Evolutionary conservation across 2,113 vertebrate species (phyloP).

Genomic region (Pao palembangensis): DNA sequence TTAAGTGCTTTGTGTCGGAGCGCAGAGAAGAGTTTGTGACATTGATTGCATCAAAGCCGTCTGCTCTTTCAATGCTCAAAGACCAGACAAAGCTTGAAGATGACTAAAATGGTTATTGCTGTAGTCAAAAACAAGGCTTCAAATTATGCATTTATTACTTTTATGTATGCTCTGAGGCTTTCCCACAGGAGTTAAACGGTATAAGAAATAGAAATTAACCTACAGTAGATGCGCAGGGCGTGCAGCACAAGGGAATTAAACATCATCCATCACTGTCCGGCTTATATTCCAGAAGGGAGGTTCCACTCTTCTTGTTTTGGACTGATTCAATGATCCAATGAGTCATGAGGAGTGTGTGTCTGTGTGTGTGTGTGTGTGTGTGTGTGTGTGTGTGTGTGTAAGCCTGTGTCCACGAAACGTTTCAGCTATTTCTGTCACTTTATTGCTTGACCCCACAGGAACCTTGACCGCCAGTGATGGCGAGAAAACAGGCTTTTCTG

Average conservation of each 20-base stretch:
- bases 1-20: constrained; percentile 11
- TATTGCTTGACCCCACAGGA: constrained; percentile 16
- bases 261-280: constrained; percentile 10
- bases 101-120: not conserved
- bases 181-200: not conserved
- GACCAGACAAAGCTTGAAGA: not conserved
- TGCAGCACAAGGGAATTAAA: not conserved
- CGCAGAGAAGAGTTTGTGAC: constrained; percentile 10
- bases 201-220: not conserved
- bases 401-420: no score
- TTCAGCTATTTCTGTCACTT: not conserved
- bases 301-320: constrained; percentile 32
- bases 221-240: constrained; percentile 20
- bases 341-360: constrained; percentile 23
- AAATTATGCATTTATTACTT: not conserved
- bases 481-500: constrained; percentile 25
- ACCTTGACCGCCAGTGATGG: constrained; percentile 32
- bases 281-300: constrained; percentile 5
- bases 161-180: not conserved
- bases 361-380: no score
- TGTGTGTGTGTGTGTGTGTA: no score
- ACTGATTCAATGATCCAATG: not conserved
- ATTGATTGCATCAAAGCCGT: constrained; percentile 20
- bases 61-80: constrained; percentile 8
- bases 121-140: not conserved